These are phyloP conservation scores for Embidobia sp. DNA, from an alignment of 2,888 invertebrate species.

Conservation along the genomic window DNA sequence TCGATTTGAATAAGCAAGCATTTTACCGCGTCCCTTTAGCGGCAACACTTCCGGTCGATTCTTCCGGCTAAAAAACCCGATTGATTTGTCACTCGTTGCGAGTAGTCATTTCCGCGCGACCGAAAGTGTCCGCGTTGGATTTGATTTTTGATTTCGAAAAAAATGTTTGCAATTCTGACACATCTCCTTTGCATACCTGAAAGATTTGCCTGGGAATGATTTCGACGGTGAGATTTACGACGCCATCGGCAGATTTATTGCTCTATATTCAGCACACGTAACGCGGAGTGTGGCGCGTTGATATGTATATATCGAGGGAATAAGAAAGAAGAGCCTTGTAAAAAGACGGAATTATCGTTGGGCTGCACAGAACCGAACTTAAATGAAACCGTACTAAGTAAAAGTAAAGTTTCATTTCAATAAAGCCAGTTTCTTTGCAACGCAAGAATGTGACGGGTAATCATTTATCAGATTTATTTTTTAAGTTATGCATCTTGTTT, in stretches of 20 bases:
- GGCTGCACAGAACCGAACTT: conserved; percentile 11
- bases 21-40: background rate
- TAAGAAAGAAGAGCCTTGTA: conserved; percentile 33
- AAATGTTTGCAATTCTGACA: conserved; percentile 26
- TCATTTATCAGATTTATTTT: conserved; percentile 16
- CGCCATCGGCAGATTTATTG: conserved; percentile 43
- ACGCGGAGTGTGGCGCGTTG: conserved; percentile 22
- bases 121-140: too few species aligned
- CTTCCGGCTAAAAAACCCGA: too few species aligned
- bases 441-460: background rate
- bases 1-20: background rate
- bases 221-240: conserved; percentile 49
- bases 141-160: too few species aligned
- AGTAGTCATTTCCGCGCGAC: too few species aligned
- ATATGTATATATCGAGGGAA: conserved; percentile 38
- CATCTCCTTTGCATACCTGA: conserved; percentile 37
- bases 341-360: conserved; percentile 32
- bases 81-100: conserved; percentile 1
- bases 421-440: conserved; percentile 13
- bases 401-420: conserved; percentile 22
- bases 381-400: conserved; percentile 28
- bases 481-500: background rate
- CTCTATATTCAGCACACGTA: conserved; percentile 45
- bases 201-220: conserved; percentile 37
- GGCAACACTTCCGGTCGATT: too few species aligned